Conservation (phyloP, 2,888 invertebrate genomes). For the Onthophagus sagittarius region DNA sequence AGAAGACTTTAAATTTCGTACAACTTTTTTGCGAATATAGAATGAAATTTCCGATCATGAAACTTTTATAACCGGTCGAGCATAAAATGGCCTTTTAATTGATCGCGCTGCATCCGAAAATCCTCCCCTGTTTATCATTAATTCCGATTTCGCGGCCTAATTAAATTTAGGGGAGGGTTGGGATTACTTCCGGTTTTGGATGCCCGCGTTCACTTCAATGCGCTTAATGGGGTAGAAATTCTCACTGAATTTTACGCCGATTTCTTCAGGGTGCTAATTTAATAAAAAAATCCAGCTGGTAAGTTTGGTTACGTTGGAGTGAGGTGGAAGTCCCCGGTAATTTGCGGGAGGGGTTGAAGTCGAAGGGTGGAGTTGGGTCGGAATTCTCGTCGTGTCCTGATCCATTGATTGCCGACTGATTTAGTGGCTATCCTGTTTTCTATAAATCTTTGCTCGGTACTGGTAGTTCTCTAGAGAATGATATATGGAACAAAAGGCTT, state of each 20-base stretch:
- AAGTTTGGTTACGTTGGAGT: neutral
- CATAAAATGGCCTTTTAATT: neutral
- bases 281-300: neutral
- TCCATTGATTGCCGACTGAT: conserved; percentile 11
- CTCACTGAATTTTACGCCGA: neutral
- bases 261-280: neutral
- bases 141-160: neutral
- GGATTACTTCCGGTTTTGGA: neutral
- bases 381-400: conserved; percentile 8
- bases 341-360: neutral
- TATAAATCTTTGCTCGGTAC: conserved; percentile 5
- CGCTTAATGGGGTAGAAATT: neutral
- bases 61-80: neutral
- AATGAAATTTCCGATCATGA: neutral
- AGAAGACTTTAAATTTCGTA: neutral
- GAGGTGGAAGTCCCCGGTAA: neutral
- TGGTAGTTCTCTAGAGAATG: neutral
- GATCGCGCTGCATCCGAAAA: neutral
- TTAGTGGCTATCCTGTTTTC: conserved; percentile 10
- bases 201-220: neutral
- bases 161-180: neutral
- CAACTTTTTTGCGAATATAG: neutral
- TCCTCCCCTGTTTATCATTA: neutral
- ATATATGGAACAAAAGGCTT: neutral
- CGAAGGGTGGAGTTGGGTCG: neutral